Base-by-base conservation (phyloP, 1,140 invertebrate species). In the Parapsyche elsis region DNA sequence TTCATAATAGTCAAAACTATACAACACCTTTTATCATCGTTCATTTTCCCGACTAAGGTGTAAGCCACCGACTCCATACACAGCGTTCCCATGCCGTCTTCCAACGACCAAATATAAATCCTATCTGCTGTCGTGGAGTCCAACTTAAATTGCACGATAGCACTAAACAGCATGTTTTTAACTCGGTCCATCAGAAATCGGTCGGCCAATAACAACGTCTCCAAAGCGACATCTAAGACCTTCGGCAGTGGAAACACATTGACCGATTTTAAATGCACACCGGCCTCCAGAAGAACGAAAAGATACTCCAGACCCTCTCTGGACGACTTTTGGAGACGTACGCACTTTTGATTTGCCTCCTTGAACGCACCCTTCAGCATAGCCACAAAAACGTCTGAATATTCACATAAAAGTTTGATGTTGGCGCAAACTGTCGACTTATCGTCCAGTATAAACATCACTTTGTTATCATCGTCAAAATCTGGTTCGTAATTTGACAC, bases 311-410 rank as follows among this genome's bases (percentile, higher is more conserved):
- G 84, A 0, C 90, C 89, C 10, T 88, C 87, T 79, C 88, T 90
- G 0, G 90, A 88, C 0, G 91, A 91, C 76, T 93, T 90, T 83
- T 87, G 88, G 0, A 93, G 79, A 12, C 86, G 85, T 0, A 93
- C 89, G 76, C 86, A 86, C 53, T 88, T 88, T 84, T 93, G 90
- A 9, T 86, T 86, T 0, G 92, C 92, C 84, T 94, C 93, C 38
- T 89, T 91, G 84, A 94, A 94, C 23, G 88, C 87, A 0, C 93
- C 93, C 80, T 90, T 89, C 0, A 94, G 86, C 90, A 94, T 91
- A 0, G 91, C 91, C 14, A 88, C 90, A 81, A 94, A 94, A 45
- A 90, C 91, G 75, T 92, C 92, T 0, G 92, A 93, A 80, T 91
- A 90, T 79, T 91, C 87, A 79, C 90, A 92, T 5, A 94, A 84